Evolutionary conservation across 2,113 vertebrate genomes (phyloP).

Genomic region (Athene noctua): DNA sequence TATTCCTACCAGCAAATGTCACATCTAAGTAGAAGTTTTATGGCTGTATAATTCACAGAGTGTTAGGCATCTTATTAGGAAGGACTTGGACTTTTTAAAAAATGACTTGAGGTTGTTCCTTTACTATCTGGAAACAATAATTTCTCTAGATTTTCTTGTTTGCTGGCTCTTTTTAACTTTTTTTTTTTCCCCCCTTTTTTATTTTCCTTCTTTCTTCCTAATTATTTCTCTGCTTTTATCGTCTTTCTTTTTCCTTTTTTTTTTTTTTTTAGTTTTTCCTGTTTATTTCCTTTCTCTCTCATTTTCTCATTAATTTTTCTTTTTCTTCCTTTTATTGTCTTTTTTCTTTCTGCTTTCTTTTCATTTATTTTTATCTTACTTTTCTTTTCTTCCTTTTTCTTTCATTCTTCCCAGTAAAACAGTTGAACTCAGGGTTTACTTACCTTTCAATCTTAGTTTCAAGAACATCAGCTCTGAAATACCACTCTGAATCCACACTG

Average conservation of each 20-base stretch:
- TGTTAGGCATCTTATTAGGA: constrained; percentile 42
- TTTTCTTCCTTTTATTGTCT: background rate
- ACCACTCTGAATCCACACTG: background rate
- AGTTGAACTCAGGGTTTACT: background rate
- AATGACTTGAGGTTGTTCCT: background rate
- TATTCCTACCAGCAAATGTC: constrained; percentile 16
- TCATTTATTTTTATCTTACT: accelerated
- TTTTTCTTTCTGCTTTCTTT: background rate
- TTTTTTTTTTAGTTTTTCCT: background rate
- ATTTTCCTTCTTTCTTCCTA: too few relatives aligned
- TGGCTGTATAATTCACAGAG: constrained; percentile 9
- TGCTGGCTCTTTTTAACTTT: background rate
- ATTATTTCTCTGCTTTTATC: background rate
- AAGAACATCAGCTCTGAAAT: background rate
- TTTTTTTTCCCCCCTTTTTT: too few relatives aligned
- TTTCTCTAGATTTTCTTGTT: background rate
- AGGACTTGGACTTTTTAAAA: background rate
- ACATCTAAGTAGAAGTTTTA: background rate
- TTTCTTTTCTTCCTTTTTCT: background rate
- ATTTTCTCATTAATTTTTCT: background rate
- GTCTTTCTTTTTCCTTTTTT: background rate
- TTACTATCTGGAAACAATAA: background rate
- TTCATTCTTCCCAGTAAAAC: background rate
- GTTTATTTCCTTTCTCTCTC: background rate
- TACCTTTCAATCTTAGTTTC: background rate